Percentiles rank a stretch among this genome's conserved stretches.
These are phyloP conservation scores for Jacana jacana DNA, from an alignment of 2,113 vertebrate genomes.

Conservation along the genomic window DNA sequence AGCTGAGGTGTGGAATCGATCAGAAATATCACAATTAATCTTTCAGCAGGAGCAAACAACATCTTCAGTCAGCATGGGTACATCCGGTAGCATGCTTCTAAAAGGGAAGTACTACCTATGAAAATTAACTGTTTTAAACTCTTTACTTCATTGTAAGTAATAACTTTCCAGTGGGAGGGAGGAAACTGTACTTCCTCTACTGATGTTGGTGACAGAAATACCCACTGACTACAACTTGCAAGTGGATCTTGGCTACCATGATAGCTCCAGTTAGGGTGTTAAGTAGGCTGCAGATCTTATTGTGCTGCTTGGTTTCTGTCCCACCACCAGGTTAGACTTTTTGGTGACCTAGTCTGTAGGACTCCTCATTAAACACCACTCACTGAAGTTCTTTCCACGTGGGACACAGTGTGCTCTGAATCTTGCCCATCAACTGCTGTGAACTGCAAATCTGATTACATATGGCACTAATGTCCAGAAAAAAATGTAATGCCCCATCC, in stretches of 20 bases:
- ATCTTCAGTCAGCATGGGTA: neutral
- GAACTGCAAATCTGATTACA: neutral
- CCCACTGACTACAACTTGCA: neutral
- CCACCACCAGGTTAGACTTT: neutral
- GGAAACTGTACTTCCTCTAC: neutral
- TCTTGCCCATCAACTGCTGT: too few species aligned
- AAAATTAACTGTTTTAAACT: neutral
- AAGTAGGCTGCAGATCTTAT: rapidly evolving
- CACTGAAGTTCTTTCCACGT: too few species aligned
- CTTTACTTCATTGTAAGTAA: neutral
- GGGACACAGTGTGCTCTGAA: neutral
- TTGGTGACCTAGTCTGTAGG: neutral
- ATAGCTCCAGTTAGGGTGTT: neutral
- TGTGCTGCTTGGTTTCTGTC: neutral
- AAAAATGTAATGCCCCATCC: neutral
- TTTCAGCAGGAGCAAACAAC: neutral
- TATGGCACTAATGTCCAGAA: neutral
- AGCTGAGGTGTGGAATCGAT: neutral
- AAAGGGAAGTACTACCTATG: neutral
- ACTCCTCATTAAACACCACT: neutral
- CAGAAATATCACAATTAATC: neutral
- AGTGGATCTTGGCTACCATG: neutral
- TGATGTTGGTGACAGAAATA: neutral
- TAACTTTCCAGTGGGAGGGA: neutral
- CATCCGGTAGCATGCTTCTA: too few species aligned